phyloP scores from a whole-genome alignment of 2,113 vertebrate genomes.

The Hypanus sabinus region DNA sequence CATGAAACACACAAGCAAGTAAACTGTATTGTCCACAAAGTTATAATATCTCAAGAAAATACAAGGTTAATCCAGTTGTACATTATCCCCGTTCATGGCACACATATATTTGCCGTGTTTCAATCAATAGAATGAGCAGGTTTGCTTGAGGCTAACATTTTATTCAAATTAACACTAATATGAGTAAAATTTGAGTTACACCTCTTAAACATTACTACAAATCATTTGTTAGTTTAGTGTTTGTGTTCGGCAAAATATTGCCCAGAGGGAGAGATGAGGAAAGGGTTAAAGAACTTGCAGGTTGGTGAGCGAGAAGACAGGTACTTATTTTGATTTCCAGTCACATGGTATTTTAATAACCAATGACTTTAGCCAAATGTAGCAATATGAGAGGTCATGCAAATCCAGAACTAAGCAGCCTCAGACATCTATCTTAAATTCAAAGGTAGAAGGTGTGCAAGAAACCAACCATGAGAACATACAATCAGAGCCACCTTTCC shows the following conservation, averaged over 20 bases:
- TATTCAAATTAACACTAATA: not conserved
- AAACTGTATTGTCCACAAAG: too few species aligned
- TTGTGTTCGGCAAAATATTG: not conserved
- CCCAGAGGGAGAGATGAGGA: conserved; percentile 33
- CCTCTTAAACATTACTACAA: not conserved
- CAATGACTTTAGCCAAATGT: conserved; percentile 57
- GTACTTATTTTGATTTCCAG: conserved; percentile 53
- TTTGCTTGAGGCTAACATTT: not conserved
- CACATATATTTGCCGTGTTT: not conserved
- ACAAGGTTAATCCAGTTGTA: not conserved
- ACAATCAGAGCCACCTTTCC: conserved; percentile 50
- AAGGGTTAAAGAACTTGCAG: conserved; percentile 52
- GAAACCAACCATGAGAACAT: conserved; percentile 57
- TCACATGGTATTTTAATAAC: conserved; percentile 58
- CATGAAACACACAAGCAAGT: not conserved
- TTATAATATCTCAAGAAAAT: not conserved
- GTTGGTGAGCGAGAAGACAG: conserved; percentile 48
- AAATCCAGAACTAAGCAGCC: conserved; percentile 51
- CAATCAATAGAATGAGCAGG: not conserved
- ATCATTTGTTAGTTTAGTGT: not conserved
- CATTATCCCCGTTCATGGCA: not conserved
- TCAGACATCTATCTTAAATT: conserved; percentile 55
- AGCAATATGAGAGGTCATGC: conserved; percentile 57
- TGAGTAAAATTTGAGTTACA: not conserved
- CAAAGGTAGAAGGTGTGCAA: conserved; percentile 49